A percentile compares a stretch with the other conserved stretches of the same genome.
Conservation (phyloP, 1,140 invertebrate species). For the Bombus superbus region DNA sequence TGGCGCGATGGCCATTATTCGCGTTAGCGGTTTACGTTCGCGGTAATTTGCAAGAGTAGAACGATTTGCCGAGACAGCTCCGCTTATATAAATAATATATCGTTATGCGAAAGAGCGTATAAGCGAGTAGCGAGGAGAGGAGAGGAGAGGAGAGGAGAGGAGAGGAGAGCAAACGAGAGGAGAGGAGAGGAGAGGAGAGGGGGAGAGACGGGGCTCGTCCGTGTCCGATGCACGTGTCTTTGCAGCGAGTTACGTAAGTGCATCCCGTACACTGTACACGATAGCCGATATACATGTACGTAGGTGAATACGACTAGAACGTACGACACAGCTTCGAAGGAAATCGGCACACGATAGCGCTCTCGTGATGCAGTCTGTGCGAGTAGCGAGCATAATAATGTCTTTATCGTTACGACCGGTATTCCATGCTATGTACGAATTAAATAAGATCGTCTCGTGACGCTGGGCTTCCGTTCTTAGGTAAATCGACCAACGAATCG, state of each 20-base stretch:
- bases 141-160: background rate
- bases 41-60: conserved; percentile 60
- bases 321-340: background rate
- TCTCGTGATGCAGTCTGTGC: conserved; percentile 1
- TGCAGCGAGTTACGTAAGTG: conserved; percentile 61
- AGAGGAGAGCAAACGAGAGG: background rate
- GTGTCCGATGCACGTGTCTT: conserved; percentile 62
- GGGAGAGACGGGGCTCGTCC: conserved; percentile 16
- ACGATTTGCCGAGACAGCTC: conserved; percentile 63
- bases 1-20: conserved; percentile 40
- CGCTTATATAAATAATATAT: conserved; percentile 73
- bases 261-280: conserved; percentile 29
- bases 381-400: conserved; percentile 26
- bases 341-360: conserved; percentile 39
- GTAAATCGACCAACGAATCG: background rate
- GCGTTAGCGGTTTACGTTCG: conserved; percentile 51
- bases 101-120: conserved; percentile 63
- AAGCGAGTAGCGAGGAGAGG: conserved; percentile 14
- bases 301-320: background rate
- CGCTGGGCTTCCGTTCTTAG: conserved; percentile 1
- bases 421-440: conserved; percentile 36
- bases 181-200: background rate
- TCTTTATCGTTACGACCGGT: conserved; percentile 34
- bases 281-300: background rate
- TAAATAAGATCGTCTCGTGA: conserved; percentile 27